Evolutionary conservation across 1,140 invertebrate genomes (phyloP), one percentile per base, ranked within the genome.

Genomic region (Tetragnatha versicolor): DNA sequence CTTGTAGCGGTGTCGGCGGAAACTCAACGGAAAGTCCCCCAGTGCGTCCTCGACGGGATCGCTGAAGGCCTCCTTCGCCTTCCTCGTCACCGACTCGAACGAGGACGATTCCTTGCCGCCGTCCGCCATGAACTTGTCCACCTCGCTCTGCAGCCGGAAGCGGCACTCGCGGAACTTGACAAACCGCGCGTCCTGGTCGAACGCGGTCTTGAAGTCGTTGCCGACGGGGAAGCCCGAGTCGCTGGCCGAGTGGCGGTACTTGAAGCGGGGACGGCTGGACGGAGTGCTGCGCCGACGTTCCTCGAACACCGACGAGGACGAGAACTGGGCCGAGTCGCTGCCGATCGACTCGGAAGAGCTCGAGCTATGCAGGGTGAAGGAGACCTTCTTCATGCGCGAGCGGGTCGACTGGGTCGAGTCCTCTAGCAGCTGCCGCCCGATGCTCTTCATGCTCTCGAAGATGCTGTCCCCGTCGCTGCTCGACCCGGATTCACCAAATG

Each of bases 291-390:
- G 35, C 2, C 78, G 55, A 39, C 78, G 61, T 49, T 79, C 78
- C 22, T 58, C 39, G 31, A 79, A 79, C 4, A 79, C 47, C 27
- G 61, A 72, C 27, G 61, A 72, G 3, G 27, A 37, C 1, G 76
- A 45, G 31, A 79, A 79, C 49, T 68, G 49, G 22, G 66, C 22
- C n/a, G 66, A 63, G 33, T 79, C 68, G 31, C 42, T 79, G 25
- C 60, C 78, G 27, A 79, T 61, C 17, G 78, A 79, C 42, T 79
- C 78, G 5, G 78, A 79, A 20, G 78, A 79, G 37, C 78, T 79
- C 1, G 78, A 79, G 29, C 69, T 68, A 47, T 79, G 78, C 2
- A 79, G 45, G 2, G 78, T 72, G 27, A 79, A 79, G 31, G 68
- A 72, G 4, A 79, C 78, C 45, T 79, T 79, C 49, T 79, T 79